Evolutionary conservation across 1,140 invertebrate species (phyloP), one percentile per base, ranked within the genome.

Genomic region (Brachionus sp.): DNA sequence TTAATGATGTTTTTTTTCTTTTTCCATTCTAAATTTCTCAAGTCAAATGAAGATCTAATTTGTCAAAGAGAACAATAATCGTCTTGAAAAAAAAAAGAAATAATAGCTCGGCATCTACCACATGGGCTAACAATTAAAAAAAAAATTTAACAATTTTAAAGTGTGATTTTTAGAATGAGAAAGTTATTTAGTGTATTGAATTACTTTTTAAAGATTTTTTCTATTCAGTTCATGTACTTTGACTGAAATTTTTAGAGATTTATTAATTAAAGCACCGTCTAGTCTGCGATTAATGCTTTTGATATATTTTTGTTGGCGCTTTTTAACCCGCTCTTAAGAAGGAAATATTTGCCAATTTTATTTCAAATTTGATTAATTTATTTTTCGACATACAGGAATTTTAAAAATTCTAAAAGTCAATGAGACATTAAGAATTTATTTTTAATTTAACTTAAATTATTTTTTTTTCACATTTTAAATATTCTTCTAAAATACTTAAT

Each of bases 1-100:
- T n/a, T 70, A 70, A 70, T 70, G 66, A 70, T 70, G 66, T 70
- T 70, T 66, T 37, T 66, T 66, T 66, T 66, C n/a, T 39, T 70
- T 39, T 70, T n/a, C 39, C n/a, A 16, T 70, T 44, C 35, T 70
- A 70, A 70, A 10, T 70, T 39, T 70, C 37, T 70, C 33, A 19
- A 39, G 25, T 66, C 33, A 33, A 29, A 33, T 66, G 9, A 33
- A 70, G 37, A 39, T 70, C n/a, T 37, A 37, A 37, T 39, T 70
- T 39, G 66, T 70, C 35, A 39, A 39, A 70, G 35, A 23, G 64
- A 70, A 39, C 19, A 39, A 70, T 39, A 70, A 70, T 70, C 37
- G 10, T 19, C 37, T 70, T 70, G 19, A 42, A 70, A 70, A 39
- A 70, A 70, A 70, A 70, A 66, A 66, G n/a, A 46, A 46, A 46